These are phyloP conservation scores for human (Homo sapiens) DNA, from an alignment of 2,113 vertebrate genomes.

Conservation along the genomic window DNA sequence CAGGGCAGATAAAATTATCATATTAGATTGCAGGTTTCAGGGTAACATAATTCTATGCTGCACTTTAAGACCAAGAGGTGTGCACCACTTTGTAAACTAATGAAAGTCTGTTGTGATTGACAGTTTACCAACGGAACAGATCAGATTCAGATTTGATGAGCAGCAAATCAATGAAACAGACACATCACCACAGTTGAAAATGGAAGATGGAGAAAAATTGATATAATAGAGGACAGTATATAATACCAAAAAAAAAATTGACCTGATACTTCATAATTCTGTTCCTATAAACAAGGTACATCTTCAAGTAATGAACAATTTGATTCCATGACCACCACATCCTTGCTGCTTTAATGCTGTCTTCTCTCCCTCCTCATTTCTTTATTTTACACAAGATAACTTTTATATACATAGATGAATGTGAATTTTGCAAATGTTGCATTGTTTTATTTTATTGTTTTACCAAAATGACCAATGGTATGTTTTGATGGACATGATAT, in stretches of 20 bases:
- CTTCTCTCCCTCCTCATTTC: not conserved
- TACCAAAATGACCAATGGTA: not conserved
- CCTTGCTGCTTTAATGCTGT: too few species aligned
- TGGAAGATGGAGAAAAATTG: not conserved
- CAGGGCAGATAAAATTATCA: slow-evolving; percentile 91
- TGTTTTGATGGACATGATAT: not conserved
- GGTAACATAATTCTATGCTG: slow-evolving; percentile 90
- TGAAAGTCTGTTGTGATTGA: not conserved
- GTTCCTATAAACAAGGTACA: not conserved
- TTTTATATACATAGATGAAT: not conserved
- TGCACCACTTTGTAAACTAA: slow-evolving; percentile 55
- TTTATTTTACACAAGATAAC: not conserved
- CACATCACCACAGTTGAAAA: not conserved
- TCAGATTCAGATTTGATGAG: slow-evolving; percentile 12
- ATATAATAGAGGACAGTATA: not conserved
- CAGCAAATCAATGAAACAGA: slow-evolving; percentile 40
- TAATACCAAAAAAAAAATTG: not conserved
- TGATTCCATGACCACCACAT: not conserved
- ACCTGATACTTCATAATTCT: not conserved
- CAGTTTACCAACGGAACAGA: not conserved
- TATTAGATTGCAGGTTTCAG: slow-evolving; percentile 92
- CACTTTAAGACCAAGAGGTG: slow-evolving; percentile 93
- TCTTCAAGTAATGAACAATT: not conserved
- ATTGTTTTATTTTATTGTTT: not conserved
- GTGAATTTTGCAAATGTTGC: not conserved